A percentile compares a stretch with the other conserved stretches of the same genome.
phyloP scores from a whole-genome alignment of 2,113 vertebrate genomes.

The Pseudorectes ferrugineus region DNA sequence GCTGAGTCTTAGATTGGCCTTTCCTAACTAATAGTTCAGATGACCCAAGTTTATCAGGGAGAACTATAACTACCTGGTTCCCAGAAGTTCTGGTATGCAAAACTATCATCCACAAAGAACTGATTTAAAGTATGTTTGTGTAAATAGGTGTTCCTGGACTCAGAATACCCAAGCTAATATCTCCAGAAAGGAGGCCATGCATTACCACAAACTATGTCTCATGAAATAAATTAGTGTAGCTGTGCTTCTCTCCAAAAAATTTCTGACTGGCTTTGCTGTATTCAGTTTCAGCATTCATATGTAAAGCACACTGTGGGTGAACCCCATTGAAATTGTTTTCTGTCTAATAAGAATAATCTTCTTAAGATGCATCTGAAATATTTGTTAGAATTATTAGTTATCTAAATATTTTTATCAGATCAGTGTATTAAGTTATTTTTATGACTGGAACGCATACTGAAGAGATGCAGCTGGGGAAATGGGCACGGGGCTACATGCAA shows the following conservation, averaged over 20 bases:
- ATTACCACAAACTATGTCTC: not conserved
- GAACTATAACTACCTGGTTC: not conserved
- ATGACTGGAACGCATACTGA: not conserved
- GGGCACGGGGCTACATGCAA: not conserved
- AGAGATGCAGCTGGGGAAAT: not conserved
- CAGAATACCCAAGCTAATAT: not conserved
- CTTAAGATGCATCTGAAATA: conserved; percentile 21
- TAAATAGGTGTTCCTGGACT: not conserved
- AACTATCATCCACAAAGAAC: not conserved
- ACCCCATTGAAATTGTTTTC: not conserved
- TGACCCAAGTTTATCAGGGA: not conserved
- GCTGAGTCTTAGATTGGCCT: not conserved
- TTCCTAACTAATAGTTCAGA: not conserved
- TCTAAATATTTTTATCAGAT: conserved; percentile 41
- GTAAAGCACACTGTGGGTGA: not conserved
- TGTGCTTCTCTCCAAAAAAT: not conserved
- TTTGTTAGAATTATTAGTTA: conserved; percentile 47
- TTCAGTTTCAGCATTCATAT: not conserved
- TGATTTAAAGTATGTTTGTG: not conserved
- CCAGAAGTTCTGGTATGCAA: not conserved
- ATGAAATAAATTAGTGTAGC: not conserved
- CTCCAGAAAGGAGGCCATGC: not conserved
- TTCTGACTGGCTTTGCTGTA: not conserved
- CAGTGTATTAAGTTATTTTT: not conserved
- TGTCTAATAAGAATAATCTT: not conserved